These are phyloP conservation scores for Chaetodon auriga DNA, from an alignment of 2,113 vertebrate genomes.

Conservation along the genomic window DNA sequence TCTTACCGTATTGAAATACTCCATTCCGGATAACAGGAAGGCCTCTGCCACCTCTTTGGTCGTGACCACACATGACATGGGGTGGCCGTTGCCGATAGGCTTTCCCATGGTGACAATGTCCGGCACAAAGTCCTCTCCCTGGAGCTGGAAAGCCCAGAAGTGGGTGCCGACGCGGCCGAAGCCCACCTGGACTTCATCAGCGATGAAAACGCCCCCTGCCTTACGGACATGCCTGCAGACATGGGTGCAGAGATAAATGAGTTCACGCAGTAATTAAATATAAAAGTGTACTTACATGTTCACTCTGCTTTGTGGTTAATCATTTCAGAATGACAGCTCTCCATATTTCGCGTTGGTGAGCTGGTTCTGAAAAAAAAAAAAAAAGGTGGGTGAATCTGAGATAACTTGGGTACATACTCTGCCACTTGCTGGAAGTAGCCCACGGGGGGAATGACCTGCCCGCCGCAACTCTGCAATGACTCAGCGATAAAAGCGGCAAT, in stretches of 20 bases:
- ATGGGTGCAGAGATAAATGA: conserved; percentile 77
- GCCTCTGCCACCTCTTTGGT: conserved; percentile 92
- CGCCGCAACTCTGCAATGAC: conserved; percentile 98
- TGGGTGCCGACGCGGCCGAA: conserved; percentile 93
- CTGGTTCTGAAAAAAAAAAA: neutral
- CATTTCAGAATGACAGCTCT: neutral
- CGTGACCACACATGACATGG: conserved; percentile 97
- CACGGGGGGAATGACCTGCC: conserved; percentile 95
- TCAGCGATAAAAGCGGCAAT: conserved; percentile 98
- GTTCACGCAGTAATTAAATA: no score
- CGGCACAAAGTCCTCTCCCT: conserved; percentile 93
- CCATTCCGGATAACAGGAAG: conserved; percentile 90
- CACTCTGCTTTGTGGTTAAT: no score
- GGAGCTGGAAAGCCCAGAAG: conserved; percentile 97
- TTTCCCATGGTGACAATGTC: conserved; percentile 99
- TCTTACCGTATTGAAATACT: conserved; percentile 97
- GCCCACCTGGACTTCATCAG: conserved; percentile 97
- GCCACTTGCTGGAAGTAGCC: conserved; percentile 99
- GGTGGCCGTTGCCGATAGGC: conserved; percentile 97
- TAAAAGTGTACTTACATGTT: neutral
- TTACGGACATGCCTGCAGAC: conserved; percentile 86
- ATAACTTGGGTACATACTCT: conserved; percentile 88
- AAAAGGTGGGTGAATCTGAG: neutral
- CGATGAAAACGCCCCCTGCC: conserved; percentile 92
- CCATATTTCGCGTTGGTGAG: no score